A percentile compares a stretch with the other conserved stretches of the same genome.
Conservation (phyloP, 1,140 invertebrate genomes). For the Psilanteris sp. region DNA sequence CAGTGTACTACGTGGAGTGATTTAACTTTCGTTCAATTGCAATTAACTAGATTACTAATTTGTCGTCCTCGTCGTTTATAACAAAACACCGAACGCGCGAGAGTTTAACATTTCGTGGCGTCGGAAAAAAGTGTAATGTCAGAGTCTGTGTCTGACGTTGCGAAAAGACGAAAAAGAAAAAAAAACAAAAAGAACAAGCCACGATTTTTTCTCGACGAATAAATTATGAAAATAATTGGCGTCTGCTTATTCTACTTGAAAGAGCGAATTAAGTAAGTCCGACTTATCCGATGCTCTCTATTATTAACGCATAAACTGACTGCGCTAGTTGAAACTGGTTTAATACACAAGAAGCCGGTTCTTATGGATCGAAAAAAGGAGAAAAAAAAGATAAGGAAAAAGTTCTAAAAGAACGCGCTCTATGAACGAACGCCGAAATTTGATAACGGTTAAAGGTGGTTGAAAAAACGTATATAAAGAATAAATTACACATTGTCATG, state of each 20-base stretch:
- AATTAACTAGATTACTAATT: slow-evolving; percentile 12
- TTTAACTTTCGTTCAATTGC: slow-evolving; percentile 10
- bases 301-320: slow-evolving; percentile 19
- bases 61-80: neutral
- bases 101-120: neutral
- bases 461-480: neutral
- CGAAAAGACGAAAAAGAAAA: no score
- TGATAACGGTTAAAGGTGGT: slow-evolving; percentile 4
- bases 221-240: slow-evolving; percentile 19
- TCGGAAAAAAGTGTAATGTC: slow-evolving; percentile 3
- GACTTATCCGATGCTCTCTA: slow-evolving; percentile 9
- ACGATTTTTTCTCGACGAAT: no score
- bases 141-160: no score
- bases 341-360: slow-evolving; percentile 6
- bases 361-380: slow-evolving; percentile 4
- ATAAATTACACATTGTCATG: slow-evolving; percentile 5
- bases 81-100: neutral
- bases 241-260: slow-evolving; percentile 1
- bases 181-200: no score
- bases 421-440: slow-evolving; percentile 8
- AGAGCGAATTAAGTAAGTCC: slow-evolving; percentile 13
- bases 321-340: slow-evolving; percentile 9
- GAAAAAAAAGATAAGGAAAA: no score
- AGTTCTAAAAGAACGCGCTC: no score
- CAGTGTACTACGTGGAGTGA: slow-evolving; percentile 22